Conservation (phyloP, 2,888 invertebrate genomes). For the Junonia oenone region DNA sequence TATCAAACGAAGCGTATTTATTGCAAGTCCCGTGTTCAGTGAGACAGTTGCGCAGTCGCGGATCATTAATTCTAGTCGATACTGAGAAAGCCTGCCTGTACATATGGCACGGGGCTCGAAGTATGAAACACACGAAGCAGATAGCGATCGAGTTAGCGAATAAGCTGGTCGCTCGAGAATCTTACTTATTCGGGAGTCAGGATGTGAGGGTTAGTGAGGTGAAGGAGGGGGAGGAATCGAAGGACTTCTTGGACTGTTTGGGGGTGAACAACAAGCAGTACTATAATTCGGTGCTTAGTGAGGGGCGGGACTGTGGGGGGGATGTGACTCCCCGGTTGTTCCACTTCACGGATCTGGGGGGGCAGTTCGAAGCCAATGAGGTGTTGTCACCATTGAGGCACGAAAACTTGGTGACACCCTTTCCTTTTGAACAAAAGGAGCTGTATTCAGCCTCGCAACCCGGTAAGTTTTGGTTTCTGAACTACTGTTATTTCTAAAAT, state of each 20-base stretch:
- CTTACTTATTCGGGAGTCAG: constrained; percentile 79
- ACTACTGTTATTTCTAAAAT: no score
- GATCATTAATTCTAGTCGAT: constrained; percentile 88
- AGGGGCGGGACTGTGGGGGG: constrained; percentile 52
- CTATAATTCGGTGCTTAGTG: constrained; percentile 80
- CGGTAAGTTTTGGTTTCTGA: no score
- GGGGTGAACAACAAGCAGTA: constrained; percentile 79
- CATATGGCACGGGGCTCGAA: constrained; percentile 92
- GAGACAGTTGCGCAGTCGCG: constrained; percentile 89
- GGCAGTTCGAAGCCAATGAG: constrained; percentile 89
- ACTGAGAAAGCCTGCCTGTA: constrained; percentile 82
- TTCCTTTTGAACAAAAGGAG: constrained; percentile 92
- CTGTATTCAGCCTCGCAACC: constrained; percentile 93
- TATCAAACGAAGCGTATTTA: constrained; percentile 87
- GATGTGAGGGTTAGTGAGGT: constrained; percentile 80
- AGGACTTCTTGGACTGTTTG: constrained; percentile 82
- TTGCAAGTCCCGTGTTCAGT: constrained; percentile 88
- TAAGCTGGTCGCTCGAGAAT: constrained; percentile 80
- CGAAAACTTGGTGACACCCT: constrained; percentile 82
- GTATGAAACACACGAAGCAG: constrained; percentile 82
- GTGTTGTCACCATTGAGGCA: constrained; percentile 85
- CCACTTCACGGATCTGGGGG: constrained; percentile 90
- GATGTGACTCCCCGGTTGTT: constrained; percentile 86
- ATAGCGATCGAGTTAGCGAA: constrained; percentile 81
- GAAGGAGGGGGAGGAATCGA: constrained; percentile 86